phyloP scores from a whole-genome alignment of 2,113 vertebrate species.

The Sisor rabdophorus region DNA sequence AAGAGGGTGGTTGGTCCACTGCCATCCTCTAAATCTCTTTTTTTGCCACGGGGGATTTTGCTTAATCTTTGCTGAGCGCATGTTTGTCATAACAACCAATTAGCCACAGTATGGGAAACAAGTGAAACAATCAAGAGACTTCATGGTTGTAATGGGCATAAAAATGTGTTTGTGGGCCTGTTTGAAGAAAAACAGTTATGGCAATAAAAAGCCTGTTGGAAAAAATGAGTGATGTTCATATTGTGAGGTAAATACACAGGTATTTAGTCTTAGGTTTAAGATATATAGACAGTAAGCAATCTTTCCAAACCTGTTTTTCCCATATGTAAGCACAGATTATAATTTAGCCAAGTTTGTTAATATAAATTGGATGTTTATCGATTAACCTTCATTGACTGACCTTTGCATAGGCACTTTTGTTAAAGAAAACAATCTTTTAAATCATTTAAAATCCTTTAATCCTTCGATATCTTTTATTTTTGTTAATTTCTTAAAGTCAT shows the following conservation, averaged over 20 bases:
- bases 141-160: slow-evolving; percentile 26
- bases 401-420: slow-evolving; percentile 58
- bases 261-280: background rate
- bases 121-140: slow-evolving; percentile 60
- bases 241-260: background rate
- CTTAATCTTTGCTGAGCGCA: slow-evolving; percentile 49
- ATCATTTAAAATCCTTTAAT: slow-evolving; percentile 49
- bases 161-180: slow-evolving; percentile 11
- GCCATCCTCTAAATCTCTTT: slow-evolving; percentile 34
- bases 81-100: slow-evolving; percentile 72
- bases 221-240: slow-evolving; percentile 19
- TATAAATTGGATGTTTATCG: slow-evolving; percentile 68
- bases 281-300: background rate
- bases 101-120: slow-evolving; percentile 61
- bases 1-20: slow-evolving; percentile 30
- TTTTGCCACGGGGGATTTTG: slow-evolving; percentile 33
- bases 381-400: slow-evolving; percentile 73
- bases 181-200: slow-evolving; percentile 33
- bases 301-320: no score
- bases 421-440: slow-evolving; percentile 57
- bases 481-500: slow-evolving; percentile 63
- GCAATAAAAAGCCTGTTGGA: slow-evolving; percentile 35
- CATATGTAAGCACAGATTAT: slow-evolving; percentile 55
- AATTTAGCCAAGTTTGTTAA: slow-evolving; percentile 67
- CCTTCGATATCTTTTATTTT: slow-evolving; percentile 25